Evolutionary conservation across 2,113 vertebrate genomes (phyloP), one percentile per base, ranked within the genome.

Genomic region (Strigops habroptila): DNA sequence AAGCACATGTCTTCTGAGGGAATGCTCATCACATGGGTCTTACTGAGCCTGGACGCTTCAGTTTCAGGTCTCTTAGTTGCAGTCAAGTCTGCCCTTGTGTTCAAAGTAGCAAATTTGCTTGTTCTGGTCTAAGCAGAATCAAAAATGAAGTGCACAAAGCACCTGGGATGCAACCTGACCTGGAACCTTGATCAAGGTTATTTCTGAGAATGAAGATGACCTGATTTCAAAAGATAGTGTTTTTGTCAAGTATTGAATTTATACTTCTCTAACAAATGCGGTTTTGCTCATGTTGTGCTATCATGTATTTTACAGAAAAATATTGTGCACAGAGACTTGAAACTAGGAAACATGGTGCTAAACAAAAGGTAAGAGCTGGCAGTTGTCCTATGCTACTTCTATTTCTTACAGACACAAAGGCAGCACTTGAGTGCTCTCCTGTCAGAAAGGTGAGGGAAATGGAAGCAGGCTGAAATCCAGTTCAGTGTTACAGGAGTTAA

Each of bases 271-370:
- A 62, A 59, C 60, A 65, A 80, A 33, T 8, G 52, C 1, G 8
- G 53, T 62, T 82, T 83, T 96, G 69, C 57, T 96, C 12, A 88
- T 24, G 12, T 60, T 59, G 13, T 27, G 4, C 31, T 77, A 5
- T 46, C 88, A 0, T 13, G 1, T 93, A 48, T 97, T 94, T 98
- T 97, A 60, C 98, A 99, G 99, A 99, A 99, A 97, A 99, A 99
- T 94, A 99, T 99, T 91, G 99, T 99, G 93, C 99, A 99, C 97
- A 98, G 99, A 98, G 99, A 99, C 98, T 98, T 99, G 97, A 99
- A 99, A 96, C 98, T 99, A 83, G 99, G 99, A 96, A 99, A 99
- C 97, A 99, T 99, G 99, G 99, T 99, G 98, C 99, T 99, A 92
- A 99, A 99, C 96, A 99, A 99, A 98, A 99, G 99, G 99, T 99